phyloP scores from a whole-genome alignment of 2,888 invertebrate genomes.

The Ochlodes sylvanus region DNA sequence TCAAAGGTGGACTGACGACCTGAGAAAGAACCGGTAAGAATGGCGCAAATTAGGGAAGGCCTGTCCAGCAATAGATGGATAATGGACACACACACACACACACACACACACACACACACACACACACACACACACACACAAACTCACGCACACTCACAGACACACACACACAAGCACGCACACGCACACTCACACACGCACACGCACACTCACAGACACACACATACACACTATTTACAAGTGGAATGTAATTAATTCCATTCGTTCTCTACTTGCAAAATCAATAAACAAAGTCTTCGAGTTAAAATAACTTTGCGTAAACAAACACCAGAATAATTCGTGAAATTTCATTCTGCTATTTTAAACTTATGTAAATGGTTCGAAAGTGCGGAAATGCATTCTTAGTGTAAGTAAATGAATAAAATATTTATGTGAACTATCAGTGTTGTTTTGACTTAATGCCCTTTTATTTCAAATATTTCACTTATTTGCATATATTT shows the following conservation, averaged over 20 bases:
- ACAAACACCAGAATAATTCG: not conserved
- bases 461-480: too few species aligned
- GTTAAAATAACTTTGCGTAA: not conserved
- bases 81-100: too few species aligned
- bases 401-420: constrained; percentile 3
- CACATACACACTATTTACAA: too few species aligned
- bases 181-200: too few species aligned
- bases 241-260: too few species aligned
- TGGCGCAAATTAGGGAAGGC: too few species aligned
- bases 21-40: too few species aligned
- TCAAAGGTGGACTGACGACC: too few species aligned
- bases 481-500: too few species aligned
- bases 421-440: not conserved
- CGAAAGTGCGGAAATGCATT: not conserved
- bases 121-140: not conserved
- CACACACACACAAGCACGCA: too few species aligned
- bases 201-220: too few species aligned
- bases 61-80: too few species aligned
- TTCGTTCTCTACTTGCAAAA: not conserved
- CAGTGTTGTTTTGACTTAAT: not conserved
- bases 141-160: not conserved
- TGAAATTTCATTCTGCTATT: constrained; percentile 4
- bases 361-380: not conserved
- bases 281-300: not conserved
- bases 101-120: not conserved